These are phyloP conservation scores for Limenitis camilla DNA, from an alignment of 2,888 invertebrate species.

Conservation along the genomic window DNA sequence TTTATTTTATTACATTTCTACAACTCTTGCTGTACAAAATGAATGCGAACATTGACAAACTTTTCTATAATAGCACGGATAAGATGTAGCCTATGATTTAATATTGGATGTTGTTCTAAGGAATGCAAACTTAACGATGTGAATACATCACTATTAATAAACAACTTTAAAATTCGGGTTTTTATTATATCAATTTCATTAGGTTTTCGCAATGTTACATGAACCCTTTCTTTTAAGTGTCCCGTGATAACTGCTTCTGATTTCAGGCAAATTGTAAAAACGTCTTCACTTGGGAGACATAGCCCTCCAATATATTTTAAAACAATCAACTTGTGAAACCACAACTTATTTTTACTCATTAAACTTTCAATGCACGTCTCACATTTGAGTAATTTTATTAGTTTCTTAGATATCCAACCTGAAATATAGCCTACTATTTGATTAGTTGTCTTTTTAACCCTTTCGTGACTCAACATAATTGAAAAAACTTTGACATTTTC, in stretches of 20 bases:
- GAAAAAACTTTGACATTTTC: background rate
- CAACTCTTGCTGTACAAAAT: no score
- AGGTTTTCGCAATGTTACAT: background rate
- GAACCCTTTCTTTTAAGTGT: background rate
- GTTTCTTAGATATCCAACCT: constrained; percentile 8
- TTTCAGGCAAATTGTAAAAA: constrained; percentile 7
- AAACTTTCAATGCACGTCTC: constrained; percentile 6
- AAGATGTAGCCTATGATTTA: constrained; percentile 3
- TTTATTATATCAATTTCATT: constrained; percentile 1
- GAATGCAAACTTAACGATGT: background rate
- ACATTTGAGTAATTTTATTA: background rate
- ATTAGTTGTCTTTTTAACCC: background rate
- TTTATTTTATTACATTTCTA: no score
- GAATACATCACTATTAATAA: background rate
- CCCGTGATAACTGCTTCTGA: background rate
- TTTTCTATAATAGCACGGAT: background rate
- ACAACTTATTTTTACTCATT: background rate
- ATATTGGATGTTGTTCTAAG: constrained; percentile 2
- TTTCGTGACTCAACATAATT: background rate
- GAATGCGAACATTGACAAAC: background rate
- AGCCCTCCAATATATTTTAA: constrained; percentile 12
- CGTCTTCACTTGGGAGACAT: background rate
- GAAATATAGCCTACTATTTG: constrained; percentile 11
- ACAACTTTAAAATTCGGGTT: constrained; percentile 3
- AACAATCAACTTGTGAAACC: constrained; percentile 5